Percentiles rank a stretch among this genome's conserved stretches.
Evolutionary conservation across 2,888 invertebrate species (phyloP).

Genomic region (Apotomis turbidana): DNA sequence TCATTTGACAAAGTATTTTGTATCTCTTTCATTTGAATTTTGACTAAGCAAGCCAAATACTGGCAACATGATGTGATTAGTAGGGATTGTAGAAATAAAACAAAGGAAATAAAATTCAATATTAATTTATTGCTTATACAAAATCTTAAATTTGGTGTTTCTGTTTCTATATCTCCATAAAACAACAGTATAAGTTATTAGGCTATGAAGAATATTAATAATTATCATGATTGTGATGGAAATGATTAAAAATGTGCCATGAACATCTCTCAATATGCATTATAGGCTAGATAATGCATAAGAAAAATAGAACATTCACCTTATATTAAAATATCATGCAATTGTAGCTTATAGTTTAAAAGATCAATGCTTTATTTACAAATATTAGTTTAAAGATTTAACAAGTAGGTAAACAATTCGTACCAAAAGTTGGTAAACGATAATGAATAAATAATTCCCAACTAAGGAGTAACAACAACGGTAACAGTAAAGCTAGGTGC

Average conservation of each 20-base stretch:
- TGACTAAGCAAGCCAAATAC: no score
- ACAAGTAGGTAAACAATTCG: constrained; percentile 62
- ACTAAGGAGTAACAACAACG: constrained; percentile 76
- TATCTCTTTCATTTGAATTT: no score
- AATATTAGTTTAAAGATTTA: constrained; percentile 61
- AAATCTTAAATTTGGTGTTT: constrained; percentile 62
- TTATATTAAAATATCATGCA: constrained; percentile 66
- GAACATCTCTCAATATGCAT: constrained; percentile 72
- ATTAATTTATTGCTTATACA: constrained; percentile 57
- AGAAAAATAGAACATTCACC: constrained; percentile 71
- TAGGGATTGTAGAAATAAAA: constrained; percentile 30
- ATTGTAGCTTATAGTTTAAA: constrained; percentile 62
- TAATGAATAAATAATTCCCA: constrained; percentile 73
- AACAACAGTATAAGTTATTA: constrained; percentile 48
- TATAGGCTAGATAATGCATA: constrained; percentile 76
- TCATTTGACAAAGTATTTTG: no score
- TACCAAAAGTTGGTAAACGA: constrained; percentile 70
- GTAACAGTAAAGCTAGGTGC: constrained; percentile 74
- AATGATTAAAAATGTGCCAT: constrained; percentile 64
- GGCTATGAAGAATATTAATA: constrained; percentile 53
- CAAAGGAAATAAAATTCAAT: constrained; percentile 46
- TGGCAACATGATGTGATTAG: background rate
- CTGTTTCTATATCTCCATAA: constrained; percentile 53
- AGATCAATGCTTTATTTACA: constrained; percentile 73
- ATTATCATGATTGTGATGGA: constrained; percentile 73